Evolutionary conservation across 2,888 invertebrate genomes (phyloP).

Genomic region (Eustalomyia histrio): DNA sequence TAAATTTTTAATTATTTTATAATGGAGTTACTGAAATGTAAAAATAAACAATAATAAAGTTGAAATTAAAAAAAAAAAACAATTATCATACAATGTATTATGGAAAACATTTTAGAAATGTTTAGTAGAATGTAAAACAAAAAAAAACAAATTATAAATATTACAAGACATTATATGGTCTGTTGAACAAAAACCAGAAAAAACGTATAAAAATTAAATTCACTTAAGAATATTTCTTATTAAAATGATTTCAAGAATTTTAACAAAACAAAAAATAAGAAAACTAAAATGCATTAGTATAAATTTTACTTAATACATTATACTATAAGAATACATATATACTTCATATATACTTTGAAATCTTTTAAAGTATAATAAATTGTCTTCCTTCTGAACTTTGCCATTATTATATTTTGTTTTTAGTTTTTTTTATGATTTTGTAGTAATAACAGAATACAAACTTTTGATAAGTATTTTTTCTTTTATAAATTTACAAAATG

Average conservation of each 20-base stretch:
- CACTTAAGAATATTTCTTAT: conserved; percentile 18
- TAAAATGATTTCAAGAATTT: conserved; percentile 12
- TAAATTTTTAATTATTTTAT: conserved; percentile 29
- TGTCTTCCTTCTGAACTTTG: conserved; percentile 34
- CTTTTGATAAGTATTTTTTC: conserved; percentile 10
- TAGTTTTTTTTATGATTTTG: conserved; percentile 19
- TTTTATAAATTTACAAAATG: not conserved
- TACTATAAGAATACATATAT: conserved; percentile 1
- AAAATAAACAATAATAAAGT: not conserved
- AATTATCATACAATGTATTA: conserved; percentile 13
- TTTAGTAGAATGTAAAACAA: not conserved
- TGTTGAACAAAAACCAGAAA: conserved; percentile 18
- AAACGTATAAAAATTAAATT: conserved; percentile 5
- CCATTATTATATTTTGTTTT: conserved; percentile 19
- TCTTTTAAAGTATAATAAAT: conserved; percentile 13
- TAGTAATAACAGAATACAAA: conserved; percentile 16
- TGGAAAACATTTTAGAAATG: not conserved
- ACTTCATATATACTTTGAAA: not conserved
- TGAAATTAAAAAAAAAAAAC: not conserved
- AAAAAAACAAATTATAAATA: not conserved
- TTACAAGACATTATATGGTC: conserved; percentile 17
- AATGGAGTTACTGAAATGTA: not conserved
- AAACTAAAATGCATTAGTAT: conserved; percentile 34
- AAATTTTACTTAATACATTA: conserved; percentile 30
- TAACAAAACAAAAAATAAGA: not conserved